Evolutionary conservation across 2,888 invertebrate species (phyloP).

Genomic region (Cartodere bifasciata): DNA sequence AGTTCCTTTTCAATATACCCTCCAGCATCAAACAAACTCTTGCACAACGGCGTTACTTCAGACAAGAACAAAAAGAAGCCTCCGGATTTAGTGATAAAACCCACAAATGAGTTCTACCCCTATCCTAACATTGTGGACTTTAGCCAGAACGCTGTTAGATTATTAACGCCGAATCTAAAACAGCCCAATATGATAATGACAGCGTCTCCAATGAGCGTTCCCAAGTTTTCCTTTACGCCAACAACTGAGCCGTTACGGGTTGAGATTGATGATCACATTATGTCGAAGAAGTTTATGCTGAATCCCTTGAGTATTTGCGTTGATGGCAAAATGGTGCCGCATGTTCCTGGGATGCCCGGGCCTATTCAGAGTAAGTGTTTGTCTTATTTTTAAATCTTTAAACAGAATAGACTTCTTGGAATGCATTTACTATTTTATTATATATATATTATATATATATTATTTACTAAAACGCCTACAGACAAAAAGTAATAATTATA

Average conservation of each 20-base stretch:
- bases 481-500: too few species aligned
- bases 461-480: too few species aligned
- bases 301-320: conserved; percentile 41
- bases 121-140: conserved; percentile 33
- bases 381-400: too few species aligned
- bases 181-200: conserved; percentile 29
- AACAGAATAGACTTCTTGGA: too few species aligned
- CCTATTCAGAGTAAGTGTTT: too few species aligned
- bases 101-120: conserved; percentile 17
- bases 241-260: too few species aligned
- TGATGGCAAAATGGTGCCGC: conserved; percentile 66
- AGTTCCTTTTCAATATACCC: conserved; percentile 11
- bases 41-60: neutral
- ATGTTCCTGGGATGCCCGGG: conserved; percentile 80
- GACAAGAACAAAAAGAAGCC: conserved; percentile 11
- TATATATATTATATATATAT: too few species aligned
- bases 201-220: conserved; percentile 23
- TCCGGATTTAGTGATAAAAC: conserved; percentile 12
- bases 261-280: too few species aligned
- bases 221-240: too few species aligned
- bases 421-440: too few species aligned
- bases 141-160: conserved; percentile 33
- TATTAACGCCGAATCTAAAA: conserved; percentile 33
- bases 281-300: too few species aligned
- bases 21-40: neutral